A percentile compares a stretch with the other conserved stretches of the same genome.
phyloP scores from a whole-genome alignment of 2,113 vertebrate species.

The Scytalopus superciliaris region DNA sequence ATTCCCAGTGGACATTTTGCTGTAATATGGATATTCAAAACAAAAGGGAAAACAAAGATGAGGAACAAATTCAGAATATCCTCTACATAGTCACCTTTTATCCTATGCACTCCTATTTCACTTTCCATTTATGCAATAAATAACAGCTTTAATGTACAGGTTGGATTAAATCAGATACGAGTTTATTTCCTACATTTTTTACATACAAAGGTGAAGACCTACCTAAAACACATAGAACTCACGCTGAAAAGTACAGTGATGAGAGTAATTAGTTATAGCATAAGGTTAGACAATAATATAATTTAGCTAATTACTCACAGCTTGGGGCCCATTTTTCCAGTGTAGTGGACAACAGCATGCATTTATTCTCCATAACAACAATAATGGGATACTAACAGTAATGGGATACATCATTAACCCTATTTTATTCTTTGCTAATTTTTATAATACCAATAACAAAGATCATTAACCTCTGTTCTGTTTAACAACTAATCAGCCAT shows the following conservation, averaged over 20 bases:
- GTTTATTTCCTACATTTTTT: background rate
- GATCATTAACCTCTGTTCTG: constrained; percentile 78
- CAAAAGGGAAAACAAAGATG: background rate
- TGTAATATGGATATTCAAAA: background rate
- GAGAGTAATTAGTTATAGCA: constrained; percentile 61
- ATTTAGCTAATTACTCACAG: constrained; percentile 78
- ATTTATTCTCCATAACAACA: constrained; percentile 75
- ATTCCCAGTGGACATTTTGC: background rate
- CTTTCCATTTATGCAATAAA: background rate
- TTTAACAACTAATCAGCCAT: constrained; percentile 78
- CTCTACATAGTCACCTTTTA: background rate
- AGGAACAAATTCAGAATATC: background rate
- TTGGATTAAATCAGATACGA: background rate
- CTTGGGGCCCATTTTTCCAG: constrained; percentile 69
- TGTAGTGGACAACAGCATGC: constrained; percentile 58
- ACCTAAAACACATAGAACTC: background rate
- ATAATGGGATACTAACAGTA: constrained; percentile 75
- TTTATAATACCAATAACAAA: constrained; percentile 77
- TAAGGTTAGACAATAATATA: constrained; percentile 67
- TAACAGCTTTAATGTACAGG: background rate
- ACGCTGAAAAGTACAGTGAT: constrained; percentile 1
- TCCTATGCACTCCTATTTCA: background rate
- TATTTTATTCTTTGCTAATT: constrained; percentile 78
- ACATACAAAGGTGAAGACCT: background rate
- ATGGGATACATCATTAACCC: constrained; percentile 79